Evolutionary conservation across 23 tunicate genomes (phyloP), one percentile per base, ranked within the genome.

Genomic region (Botrylloides violaceus): DNA sequence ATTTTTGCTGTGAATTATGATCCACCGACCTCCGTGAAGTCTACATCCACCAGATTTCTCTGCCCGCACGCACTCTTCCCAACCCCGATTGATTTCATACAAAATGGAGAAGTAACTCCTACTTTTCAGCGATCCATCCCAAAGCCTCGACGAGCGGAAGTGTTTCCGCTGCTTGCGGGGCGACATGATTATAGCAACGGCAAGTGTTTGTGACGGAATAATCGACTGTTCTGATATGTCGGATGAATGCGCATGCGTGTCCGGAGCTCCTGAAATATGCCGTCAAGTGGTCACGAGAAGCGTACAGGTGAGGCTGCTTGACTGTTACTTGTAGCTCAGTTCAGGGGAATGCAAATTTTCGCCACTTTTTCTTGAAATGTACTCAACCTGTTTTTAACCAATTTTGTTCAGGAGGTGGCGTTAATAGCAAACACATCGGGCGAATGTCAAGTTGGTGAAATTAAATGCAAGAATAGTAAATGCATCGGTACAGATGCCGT

Each of bases 211-310:
- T 64, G 84, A 90, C 59, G 76, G 73, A 57, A 59, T 70, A 12
- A 64, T 90, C 48, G 90, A 90, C 70, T 90, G 97, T 61, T 58
- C 85, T 0, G 97, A 90, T 61, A 39, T 90, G 19, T 90, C 97
- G 0, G 97, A 90, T 62, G 97, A 90, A 75, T 90, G 97, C 58
- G 31, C 83, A 66, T 90, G 97, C 64, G 78, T 61, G 37, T 64
- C 50, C 18, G 48, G 47, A 4, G 33, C 20, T 18, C 90, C 90
- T 3, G 61, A 60, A 33, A 53, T 83, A 4, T 83, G 90, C 33
- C 26, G 70, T 61, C 57, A 77, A 29, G 71, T 81, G 32, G 39
- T 34, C 19, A 39, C 66, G 2, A 34, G 35, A 33, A 75, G 26
- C 24, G 33, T 22, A 22, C 39, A 66, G 29, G 28, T 59, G 22